Evolutionary conservation across 1,140 invertebrate species (phyloP), one percentile per base, ranked within the genome.

Genomic region (Lithobius niger): DNA sequence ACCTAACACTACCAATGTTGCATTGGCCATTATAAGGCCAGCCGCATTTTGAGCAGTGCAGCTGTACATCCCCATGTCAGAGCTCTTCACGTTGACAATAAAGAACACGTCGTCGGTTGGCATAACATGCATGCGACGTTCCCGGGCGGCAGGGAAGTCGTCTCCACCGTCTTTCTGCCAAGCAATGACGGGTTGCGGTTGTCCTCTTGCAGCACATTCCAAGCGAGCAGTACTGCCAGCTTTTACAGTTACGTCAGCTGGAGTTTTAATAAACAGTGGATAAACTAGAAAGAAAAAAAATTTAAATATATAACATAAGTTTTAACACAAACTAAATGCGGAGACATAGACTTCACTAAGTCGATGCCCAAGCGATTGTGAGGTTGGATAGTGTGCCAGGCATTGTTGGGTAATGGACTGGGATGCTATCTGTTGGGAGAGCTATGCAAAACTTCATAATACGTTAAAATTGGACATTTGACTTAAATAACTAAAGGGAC

Each of bases 141-240:
- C 93, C 55, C 84, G 77, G 16, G 93, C 93, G 6, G 94, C 93
- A 10, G 92, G 92, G 69, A 98, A 97, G 69, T 94, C 86, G 67
- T 87, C 86, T 0, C 85, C 88, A n/a, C 86, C 88, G 74, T 95
- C 91, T 71, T 97, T 96, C 63, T 89, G 83, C 82, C 92, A 89
- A 3, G 86, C 82, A 59, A 95, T 90, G 69, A 90, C 81, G 27
- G 93, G 93, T 24, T 76, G 70, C 0, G 93, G 93, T 61, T 88
- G 83, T 1, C 93, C 94, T 55, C 77, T 78, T 13, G 92, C 92
- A 1, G 88, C 85, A 77, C 94, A 97, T 61, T 91, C 88, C 3
- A 97, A 72, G 44, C 82, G 81, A 0, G 88, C 91, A n/a, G 82
- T 89, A 56, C 81, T 81, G 3, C 90, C 89, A 19, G 86, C 82